Percentiles rank a stretch among this genome's conserved stretches.
These are phyloP conservation scores for Corapipo altera DNA, from an alignment of 2,113 vertebrate species.

Conservation along the genomic window DNA sequence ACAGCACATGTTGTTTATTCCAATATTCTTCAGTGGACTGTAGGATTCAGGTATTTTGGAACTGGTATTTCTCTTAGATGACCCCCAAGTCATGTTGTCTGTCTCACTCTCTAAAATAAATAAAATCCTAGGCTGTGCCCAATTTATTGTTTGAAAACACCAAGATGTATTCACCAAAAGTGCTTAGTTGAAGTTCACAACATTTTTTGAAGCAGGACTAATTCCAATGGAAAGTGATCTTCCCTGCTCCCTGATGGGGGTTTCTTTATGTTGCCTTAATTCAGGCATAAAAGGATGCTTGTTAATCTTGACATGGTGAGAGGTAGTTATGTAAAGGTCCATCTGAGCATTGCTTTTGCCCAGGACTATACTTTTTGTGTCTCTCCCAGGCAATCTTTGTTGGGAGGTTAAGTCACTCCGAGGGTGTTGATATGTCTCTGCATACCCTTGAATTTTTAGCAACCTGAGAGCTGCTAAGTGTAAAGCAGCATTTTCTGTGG, in stretches of 20 bases:
- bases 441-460: not conserved
- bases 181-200: not conserved
- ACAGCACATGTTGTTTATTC: not conserved
- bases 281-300: not conserved
- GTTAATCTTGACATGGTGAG: not conserved
- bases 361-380: not conserved
- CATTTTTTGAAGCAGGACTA: not conserved
- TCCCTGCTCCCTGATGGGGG: fast-evolving
- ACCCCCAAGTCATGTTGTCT: not conserved
- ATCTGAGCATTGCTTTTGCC: not conserved
- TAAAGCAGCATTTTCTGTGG: not conserved
- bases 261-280: not conserved
- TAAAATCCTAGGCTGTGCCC: not conserved
- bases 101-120: not conserved
- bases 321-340: fast-evolving
- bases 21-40: not conserved
- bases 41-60: not conserved
- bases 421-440: not conserved
- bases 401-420: not conserved
- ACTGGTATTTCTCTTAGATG: not conserved
- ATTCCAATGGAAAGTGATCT: not conserved
- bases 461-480: not conserved
- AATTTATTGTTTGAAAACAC: not conserved
- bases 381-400: not conserved
- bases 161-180: not conserved